Base-by-base conservation (phyloP, 2,113 vertebrate genomes). In the Edolisoma coerulescens region DNA sequence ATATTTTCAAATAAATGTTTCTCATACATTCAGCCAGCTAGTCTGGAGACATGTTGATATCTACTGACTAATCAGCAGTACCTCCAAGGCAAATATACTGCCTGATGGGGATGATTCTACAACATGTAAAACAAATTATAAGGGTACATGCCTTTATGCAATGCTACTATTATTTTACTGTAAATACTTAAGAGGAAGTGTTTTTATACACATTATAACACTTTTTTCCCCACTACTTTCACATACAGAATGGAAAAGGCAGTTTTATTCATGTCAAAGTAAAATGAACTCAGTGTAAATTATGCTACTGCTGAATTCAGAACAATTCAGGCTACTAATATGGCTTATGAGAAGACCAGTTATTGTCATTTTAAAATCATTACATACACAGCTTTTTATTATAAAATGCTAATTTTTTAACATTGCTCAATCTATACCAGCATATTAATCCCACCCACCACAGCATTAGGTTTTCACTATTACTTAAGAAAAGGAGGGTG, bases 91-190 rank as follows among this genome's bases (percentile, higher is more conserved):
- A 89, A 94, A 93, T 45, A 94, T 33, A 13, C 45, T 85, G 78
- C 47, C 63, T 89, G 65, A 91, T 20, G 1, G 60, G 61, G 45
- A 77, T 68, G 59, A 86, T 47, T 92, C 42, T 75, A 74, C 75
- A 88, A 73, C 59, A 75, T 49, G 49, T 87, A 75, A 54, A 94
- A 95, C 65, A 94, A 92, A 91, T 85, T 85, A 76, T 57, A 44
- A 76, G 10, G 21, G 37, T 50, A 89, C 76, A 56, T 22, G 56
- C 69, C 81, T 80, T 87, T 44, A 73, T 21, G 33, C 30, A 94
- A 61, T 39, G 54, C 32, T 93, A 68, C 56, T 84, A 64, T 26
- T 82, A 52, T 89, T 92, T 95, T 57, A 82, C 23, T 69, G 67
- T 65, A 95, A 89, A 93, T 52, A 84, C 3, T 10, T 63, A 73